These are phyloP conservation scores for Melanostigma gelatinosum DNA, from an alignment of 2,113 vertebrate genomes.

Conservation along the genomic window DNA sequence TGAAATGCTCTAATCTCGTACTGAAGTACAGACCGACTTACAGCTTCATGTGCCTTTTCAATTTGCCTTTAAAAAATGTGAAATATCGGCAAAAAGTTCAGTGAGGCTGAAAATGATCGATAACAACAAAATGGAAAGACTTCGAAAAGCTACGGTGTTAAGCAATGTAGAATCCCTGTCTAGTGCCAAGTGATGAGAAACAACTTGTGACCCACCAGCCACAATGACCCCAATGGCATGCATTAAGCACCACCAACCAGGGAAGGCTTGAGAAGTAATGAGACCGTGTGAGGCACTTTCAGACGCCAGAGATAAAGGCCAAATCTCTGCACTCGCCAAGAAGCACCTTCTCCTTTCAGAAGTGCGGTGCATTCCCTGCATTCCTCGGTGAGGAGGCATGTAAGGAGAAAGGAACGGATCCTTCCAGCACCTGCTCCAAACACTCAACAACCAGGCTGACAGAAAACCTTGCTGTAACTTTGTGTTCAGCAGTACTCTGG, in stretches of 20 bases:
- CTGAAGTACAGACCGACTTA: neutral
- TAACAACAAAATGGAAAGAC: neutral
- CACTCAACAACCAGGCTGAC: slow-evolving; percentile 11
- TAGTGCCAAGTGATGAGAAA: neutral
- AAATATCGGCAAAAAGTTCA: neutral
- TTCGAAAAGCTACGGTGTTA: neutral
- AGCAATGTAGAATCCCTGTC: no score
- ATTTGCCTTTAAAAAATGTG: neutral
- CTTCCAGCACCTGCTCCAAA: slow-evolving; percentile 50
- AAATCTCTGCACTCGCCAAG: slow-evolving; percentile 7
- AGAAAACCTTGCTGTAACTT: slow-evolving; percentile 8
- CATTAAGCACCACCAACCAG: slow-evolving; percentile 35
- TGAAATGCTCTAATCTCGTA: neutral
- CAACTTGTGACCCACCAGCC: slow-evolving; percentile 12
- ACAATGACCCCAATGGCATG: slow-evolving; percentile 31
- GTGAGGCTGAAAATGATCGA: neutral
- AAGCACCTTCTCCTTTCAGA: slow-evolving; percentile 44
- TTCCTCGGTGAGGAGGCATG: slow-evolving; percentile 36
- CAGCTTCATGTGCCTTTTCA: neutral
- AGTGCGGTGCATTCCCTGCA: slow-evolving; percentile 58
- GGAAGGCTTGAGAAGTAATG: slow-evolving; percentile 15
- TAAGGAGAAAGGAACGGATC: slow-evolving; percentile 32
- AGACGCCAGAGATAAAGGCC: slow-evolving; percentile 31
- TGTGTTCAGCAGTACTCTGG: neutral
- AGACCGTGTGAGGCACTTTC: slow-evolving; percentile 42